Conservation (phyloP, 1,140 invertebrate species). For the Rhopalosiphum maidis region DNA sequence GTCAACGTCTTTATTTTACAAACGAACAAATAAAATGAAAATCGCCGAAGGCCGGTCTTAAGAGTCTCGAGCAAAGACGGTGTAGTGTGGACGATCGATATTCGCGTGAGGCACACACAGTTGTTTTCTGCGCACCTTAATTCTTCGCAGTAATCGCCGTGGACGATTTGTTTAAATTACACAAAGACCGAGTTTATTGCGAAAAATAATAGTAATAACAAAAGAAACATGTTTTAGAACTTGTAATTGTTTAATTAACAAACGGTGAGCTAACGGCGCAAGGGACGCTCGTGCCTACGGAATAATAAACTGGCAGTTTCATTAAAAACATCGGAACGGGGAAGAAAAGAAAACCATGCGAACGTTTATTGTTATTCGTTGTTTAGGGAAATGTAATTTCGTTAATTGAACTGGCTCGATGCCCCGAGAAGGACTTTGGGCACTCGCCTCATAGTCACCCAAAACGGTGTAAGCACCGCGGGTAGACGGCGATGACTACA, state of each 20-base stretch:
- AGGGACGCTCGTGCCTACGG: neutral
- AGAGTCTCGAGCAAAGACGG: neutral
- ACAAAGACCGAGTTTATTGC: neutral
- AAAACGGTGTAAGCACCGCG: neutral
- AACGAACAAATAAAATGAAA: neutral
- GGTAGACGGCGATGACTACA: neutral
- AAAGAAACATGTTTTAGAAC: constrained; percentile 23
- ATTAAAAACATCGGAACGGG: neutral
- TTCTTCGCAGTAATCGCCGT: neutral
- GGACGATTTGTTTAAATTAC: neutral
- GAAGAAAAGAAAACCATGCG: neutral
- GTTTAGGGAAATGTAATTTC: constrained; percentile 40
- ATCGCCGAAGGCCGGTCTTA: neutral
- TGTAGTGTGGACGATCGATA: neutral
- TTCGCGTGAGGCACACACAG: neutral
- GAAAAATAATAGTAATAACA: neutral
- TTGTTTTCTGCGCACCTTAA: neutral
- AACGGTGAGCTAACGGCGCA: neutral
- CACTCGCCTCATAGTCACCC: neutral
- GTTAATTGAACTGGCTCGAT: constrained; percentile 47
- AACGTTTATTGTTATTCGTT: neutral
- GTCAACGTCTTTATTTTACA: neutral
- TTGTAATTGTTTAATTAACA: constrained; percentile 49
- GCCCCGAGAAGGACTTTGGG: neutral
- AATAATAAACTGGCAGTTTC: constrained; percentile 49